Percentiles rank a stretch among this genome's conserved stretches.
Conservation (phyloP, 2,797 vertebrate genomes). For the Parambassis ranga region DNA sequence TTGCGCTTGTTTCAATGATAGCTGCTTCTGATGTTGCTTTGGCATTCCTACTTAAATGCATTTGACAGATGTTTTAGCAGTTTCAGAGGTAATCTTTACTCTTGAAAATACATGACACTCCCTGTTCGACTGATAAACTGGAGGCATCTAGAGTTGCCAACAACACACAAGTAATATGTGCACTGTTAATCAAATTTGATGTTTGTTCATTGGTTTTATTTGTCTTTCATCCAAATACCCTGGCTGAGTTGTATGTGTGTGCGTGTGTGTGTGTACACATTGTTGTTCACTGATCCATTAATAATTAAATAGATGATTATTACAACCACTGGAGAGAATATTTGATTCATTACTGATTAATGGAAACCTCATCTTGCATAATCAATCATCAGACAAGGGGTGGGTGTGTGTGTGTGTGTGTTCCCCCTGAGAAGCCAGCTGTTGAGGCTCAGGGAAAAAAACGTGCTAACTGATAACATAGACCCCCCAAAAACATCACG, state of each 20-base stretch:
- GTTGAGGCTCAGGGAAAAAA: slow-evolving; percentile 43
- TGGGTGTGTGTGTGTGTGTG: not conserved
- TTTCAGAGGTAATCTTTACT: too few relatives aligned
- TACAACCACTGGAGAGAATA: not conserved
- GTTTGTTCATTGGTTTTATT: rapidly evolving
- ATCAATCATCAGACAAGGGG: not conserved
- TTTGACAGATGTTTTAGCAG: too few relatives aligned
- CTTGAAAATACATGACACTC: too few relatives aligned
- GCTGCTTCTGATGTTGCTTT: too few relatives aligned
- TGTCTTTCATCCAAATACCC: not conserved
- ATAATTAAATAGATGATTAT: not conserved
- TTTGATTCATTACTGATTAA: slow-evolving; percentile 28
- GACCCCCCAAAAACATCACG: slow-evolving; percentile 12
- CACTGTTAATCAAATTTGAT: too few relatives aligned
- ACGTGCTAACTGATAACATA: slow-evolving; percentile 65
- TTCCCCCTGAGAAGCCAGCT: slow-evolving; percentile 47
- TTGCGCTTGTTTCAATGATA: too few relatives aligned
- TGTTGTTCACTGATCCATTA: not conserved
- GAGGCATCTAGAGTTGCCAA: too few relatives aligned
- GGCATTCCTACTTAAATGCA: too few relatives aligned
- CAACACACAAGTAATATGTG: too few relatives aligned
- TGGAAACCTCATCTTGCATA: not conserved
- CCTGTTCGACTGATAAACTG: too few relatives aligned
- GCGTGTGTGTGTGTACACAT: too few relatives aligned
- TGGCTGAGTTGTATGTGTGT: not conserved